Evolutionary conservation across 2,888 invertebrate genomes (phyloP).

Genomic region (Malthinus flaveolus): DNA sequence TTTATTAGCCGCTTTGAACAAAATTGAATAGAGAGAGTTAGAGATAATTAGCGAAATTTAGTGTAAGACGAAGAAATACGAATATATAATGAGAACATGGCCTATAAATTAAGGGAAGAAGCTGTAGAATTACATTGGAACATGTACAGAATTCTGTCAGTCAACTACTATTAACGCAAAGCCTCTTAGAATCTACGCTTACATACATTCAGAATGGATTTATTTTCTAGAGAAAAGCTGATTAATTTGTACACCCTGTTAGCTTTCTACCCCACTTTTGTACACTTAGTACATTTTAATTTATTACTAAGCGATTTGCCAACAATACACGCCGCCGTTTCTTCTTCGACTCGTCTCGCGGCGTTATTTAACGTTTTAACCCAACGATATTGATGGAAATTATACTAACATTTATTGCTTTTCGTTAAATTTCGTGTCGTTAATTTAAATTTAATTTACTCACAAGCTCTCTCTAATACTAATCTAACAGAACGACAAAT

Average conservation of each 20-base stretch:
- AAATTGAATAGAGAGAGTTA: slow-evolving; percentile 46
- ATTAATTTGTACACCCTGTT: slow-evolving; percentile 30
- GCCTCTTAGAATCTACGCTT: slow-evolving; percentile 24
- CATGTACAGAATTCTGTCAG: slow-evolving; percentile 46
- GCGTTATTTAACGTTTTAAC: no score
- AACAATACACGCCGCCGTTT: neutral
- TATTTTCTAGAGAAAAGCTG: slow-evolving; percentile 25
- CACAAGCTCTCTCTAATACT: slow-evolving; percentile 7
- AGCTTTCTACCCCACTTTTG: slow-evolving; percentile 22
- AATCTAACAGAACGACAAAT: slow-evolving; percentile 5
- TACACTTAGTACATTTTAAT: slow-evolving; percentile 24
- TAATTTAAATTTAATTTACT: slow-evolving; percentile 18
- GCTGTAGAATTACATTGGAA: slow-evolving; percentile 44
- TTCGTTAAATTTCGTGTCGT: slow-evolving; percentile 11
- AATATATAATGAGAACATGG: slow-evolving; percentile 49
- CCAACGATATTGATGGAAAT: no score
- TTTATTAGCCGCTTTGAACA: slow-evolving; percentile 35
- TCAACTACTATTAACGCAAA: slow-evolving; percentile 34
- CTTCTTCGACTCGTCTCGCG: neutral
- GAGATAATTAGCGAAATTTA: slow-evolving; percentile 46
- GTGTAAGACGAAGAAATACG: slow-evolving; percentile 40
- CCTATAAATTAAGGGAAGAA: slow-evolving; percentile 48
- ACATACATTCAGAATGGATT: slow-evolving; percentile 26
- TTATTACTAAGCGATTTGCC: slow-evolving; percentile 4
- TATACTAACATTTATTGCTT: neutral